Base-by-base conservation (phyloP, 2,888 invertebrate species). In the Microchrysa polita region DNA sequence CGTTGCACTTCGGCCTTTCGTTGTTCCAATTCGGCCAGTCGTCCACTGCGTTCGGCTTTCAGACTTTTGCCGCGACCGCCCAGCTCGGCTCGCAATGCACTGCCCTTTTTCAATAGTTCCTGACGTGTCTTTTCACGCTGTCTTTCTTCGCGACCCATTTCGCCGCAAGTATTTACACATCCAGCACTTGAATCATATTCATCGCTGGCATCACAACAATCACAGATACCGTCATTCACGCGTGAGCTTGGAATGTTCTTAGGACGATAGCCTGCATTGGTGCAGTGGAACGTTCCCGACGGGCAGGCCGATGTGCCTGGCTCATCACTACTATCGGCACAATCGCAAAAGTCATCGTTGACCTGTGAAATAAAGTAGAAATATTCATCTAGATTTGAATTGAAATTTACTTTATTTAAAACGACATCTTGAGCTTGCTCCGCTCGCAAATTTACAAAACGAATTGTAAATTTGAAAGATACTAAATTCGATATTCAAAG, bases 311-410 rank as follows among this genome's bases (percentile, higher is more conserved):
- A 87, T 0, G 99, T 99, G 23, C 98, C 98, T 76, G 94, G 93
- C 83, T 94, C 93, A 81, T 95, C 95, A 80, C 93, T 93, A 34
- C 92, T 93, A 82, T 95, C 97, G 78, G 89, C 86, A 83, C 97
- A 97, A 85, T 97, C 97, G 86, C 97, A 97, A 83, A 92, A 97
- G 85, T 97, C 95, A 81, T 97, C 97, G 84, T 97, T 97, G 20
- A 85, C 75, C 76, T 84, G 78, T 44, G 76, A 14, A 75, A 79
- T 80, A 16, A 16, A 52, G 14, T 52, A 10, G 16, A 9, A 52
- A 14, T 22, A 55, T 22, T 18, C 9, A 5, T 22, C 59, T 5
- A 22, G 16, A 20, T 22, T 59, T 20, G 55, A 14, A n/a, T 9
- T 14, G 16, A n/a, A n/a, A n/a, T n/a, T n/a, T n/a, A n/a, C n/a